Percentiles rank a stretch among this genome's conserved stretches.
Evolutionary conservation across 1,140 invertebrate species (phyloP).

Genomic region (Trissolcus basalis): DNA sequence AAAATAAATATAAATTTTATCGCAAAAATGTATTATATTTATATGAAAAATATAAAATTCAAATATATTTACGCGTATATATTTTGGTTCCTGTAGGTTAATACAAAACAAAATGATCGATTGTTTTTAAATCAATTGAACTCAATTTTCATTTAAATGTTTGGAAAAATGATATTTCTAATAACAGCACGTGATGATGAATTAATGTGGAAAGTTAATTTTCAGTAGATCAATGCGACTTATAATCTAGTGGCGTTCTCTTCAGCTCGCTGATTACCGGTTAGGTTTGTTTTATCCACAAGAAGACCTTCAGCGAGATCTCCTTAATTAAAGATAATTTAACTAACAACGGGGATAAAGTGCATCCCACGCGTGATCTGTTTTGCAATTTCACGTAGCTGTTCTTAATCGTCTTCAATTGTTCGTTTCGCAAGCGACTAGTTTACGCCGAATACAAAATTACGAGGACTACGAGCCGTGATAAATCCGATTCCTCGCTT

Average conservation of each 20-base stretch:
- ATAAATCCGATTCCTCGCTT: slow-evolving; percentile 33
- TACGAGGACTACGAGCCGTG: slow-evolving; percentile 40
- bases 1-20: too few species aligned
- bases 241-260: slow-evolving; percentile 23
- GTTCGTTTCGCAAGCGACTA: slow-evolving; percentile 58
- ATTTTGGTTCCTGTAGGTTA: too few species aligned
- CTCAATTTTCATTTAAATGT: too few species aligned
- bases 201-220: slow-evolving; percentile 18
- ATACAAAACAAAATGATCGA: too few species aligned
- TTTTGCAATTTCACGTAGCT: slow-evolving; percentile 47
- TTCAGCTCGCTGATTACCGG: slow-evolving; percentile 30
- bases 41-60: too few species aligned
- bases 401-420: slow-evolving; percentile 54
- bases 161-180: too few species aligned
- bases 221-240: slow-evolving; percentile 23
- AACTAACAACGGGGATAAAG: slow-evolving; percentile 63
- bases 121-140: too few species aligned
- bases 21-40: too few species aligned
- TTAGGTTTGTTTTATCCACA: slow-evolving; percentile 40
- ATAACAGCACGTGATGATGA: slow-evolving; percentile 30
- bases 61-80: too few species aligned
- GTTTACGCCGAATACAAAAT: slow-evolving; percentile 44
- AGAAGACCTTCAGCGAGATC: slow-evolving; percentile 57
- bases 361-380: slow-evolving; percentile 61
- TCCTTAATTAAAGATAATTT: slow-evolving; percentile 66